These are phyloP conservation scores for Mastomys natalensis DNA, from an alignment of 2,113 vertebrate genomes.

Conservation along the genomic window DNA sequence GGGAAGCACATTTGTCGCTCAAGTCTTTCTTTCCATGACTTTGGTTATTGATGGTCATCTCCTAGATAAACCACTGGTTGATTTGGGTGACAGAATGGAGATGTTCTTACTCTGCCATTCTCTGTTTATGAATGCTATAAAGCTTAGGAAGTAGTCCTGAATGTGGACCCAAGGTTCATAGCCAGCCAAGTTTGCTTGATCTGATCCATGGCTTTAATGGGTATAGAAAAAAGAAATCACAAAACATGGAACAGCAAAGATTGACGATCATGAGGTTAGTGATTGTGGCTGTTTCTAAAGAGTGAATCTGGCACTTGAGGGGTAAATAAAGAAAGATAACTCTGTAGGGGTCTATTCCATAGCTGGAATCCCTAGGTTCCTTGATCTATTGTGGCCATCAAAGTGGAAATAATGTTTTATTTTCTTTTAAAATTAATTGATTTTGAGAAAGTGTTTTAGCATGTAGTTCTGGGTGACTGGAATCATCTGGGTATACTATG, in stretches of 20 bases:
- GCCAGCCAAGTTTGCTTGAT: neutral
- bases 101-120: neutral
- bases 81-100: neutral
- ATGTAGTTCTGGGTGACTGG: neutral
- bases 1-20: neutral
- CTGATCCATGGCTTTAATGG: neutral
- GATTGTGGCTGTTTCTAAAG: neutral
- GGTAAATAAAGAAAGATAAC: neutral
- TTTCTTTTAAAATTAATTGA: neutral
- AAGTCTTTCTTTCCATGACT: neutral
- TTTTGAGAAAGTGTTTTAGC: neutral
- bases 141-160: conserved; percentile 11
- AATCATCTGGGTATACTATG: neutral
- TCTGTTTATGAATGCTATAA: neutral
- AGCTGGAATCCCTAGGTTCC: neutral
- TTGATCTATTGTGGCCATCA: neutral
- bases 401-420: neutral
- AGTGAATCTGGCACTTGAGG: neutral
- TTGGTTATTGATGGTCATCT: neutral
- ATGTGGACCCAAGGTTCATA: neutral
- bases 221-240: neutral
- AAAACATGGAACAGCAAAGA: neutral
- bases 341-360: neutral
- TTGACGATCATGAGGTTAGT: neutral
- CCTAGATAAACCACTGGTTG: neutral